Conservation (phyloP, 2,797 vertebrate species). For the Mormyrus proboscirostris region DNA sequence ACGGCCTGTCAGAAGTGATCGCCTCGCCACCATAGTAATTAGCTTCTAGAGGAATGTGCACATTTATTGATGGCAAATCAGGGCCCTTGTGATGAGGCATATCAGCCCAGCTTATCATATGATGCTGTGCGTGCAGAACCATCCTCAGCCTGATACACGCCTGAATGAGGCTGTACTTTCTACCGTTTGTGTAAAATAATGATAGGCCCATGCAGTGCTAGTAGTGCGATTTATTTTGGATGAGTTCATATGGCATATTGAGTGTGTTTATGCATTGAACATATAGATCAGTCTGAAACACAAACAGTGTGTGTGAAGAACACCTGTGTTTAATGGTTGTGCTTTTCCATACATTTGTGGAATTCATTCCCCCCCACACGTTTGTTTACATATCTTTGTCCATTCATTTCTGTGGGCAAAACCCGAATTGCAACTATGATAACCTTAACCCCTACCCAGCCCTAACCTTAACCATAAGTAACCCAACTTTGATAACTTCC, state of each 20-base stretch:
- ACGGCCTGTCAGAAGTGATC: background rate
- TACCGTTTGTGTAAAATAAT: background rate
- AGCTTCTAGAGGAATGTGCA: constrained; percentile 3
- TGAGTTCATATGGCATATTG: background rate
- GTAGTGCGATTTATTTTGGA: background rate
- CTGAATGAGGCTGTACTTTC: background rate
- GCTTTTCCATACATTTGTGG: background rate
- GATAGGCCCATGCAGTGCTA: background rate
- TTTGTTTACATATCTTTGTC: background rate
- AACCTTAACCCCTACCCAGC: background rate
- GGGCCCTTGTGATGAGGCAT: background rate
- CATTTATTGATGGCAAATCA: background rate
- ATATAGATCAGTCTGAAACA: background rate
- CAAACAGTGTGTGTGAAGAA: background rate
- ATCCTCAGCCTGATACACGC: background rate
- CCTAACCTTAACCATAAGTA: background rate
- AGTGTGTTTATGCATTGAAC: background rate
- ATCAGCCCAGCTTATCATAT: background rate
- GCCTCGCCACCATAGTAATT: background rate
- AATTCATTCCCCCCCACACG: background rate
- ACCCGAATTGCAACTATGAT: background rate
- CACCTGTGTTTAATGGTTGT: background rate
- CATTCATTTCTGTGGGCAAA: background rate
- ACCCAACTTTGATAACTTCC: background rate
- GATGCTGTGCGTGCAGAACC: background rate